These are phyloP conservation scores for Diaprepes abbreviatus DNA, from an alignment of 2,888 invertebrate species.

Conservation along the genomic window DNA sequence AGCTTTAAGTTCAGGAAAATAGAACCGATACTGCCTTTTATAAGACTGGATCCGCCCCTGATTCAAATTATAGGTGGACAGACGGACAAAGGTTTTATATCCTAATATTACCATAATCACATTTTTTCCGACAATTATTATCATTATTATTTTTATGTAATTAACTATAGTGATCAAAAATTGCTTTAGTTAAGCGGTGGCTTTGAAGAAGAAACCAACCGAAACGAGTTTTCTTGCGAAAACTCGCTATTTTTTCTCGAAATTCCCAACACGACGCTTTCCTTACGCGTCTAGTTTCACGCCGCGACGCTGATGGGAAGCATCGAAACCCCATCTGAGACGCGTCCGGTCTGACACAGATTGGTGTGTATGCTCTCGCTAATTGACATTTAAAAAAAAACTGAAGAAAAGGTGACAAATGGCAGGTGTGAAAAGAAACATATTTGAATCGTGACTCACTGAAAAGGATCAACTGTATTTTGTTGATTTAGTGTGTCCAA, in stretches of 20 bases:
- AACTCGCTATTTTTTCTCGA: slow-evolving; percentile 26
- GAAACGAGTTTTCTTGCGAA: slow-evolving; percentile 13
- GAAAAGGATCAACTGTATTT: slow-evolving; percentile 10
- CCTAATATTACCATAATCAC: no score
- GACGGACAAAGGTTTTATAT: no score
- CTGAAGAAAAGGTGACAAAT: slow-evolving; percentile 14
- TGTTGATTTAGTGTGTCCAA: slow-evolving; percentile 9
- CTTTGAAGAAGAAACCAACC: no score
- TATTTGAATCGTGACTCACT: not conserved
- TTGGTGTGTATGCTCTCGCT: not conserved
- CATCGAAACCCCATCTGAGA: slow-evolving; percentile 24
- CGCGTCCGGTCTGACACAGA: slow-evolving; percentile 18
- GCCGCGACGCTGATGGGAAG: slow-evolving; percentile 44
- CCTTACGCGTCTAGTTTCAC: slow-evolving; percentile 38
- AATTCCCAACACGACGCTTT: slow-evolving; percentile 26
- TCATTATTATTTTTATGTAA: no score
- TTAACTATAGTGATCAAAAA: no score
- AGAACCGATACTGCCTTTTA: no score
- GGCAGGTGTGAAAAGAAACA: slow-evolving; percentile 15
- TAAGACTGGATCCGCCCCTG: no score
- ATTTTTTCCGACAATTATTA: no score
- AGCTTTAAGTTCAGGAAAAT: no score
- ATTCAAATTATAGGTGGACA: no score
- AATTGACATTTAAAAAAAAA: slow-evolving; percentile 24
- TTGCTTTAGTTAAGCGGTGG: no score